A percentile compares a stretch with the other conserved stretches of the same genome.
These are phyloP conservation scores for Corydoras maculifer DNA, from an alignment of 2,113 vertebrate genomes.

Conservation along the genomic window DNA sequence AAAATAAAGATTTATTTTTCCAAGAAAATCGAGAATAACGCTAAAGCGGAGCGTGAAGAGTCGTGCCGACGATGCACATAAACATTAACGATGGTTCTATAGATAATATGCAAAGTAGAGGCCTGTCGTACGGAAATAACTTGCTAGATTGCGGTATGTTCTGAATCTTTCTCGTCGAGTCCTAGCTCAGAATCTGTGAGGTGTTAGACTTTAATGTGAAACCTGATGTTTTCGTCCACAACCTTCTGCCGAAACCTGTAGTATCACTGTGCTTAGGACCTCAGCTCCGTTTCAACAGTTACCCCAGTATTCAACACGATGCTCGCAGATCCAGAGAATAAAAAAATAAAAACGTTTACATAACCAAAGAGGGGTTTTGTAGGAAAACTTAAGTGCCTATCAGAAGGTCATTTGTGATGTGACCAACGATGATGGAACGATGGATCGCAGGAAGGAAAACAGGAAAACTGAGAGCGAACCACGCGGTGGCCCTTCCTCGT, in stretches of 20 bases:
- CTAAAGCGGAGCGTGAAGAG: conserved; percentile 15
- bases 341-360: conserved; percentile 27
- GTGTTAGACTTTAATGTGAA: conserved; percentile 36
- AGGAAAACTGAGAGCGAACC: neutral
- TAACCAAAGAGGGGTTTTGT: conserved; percentile 65
- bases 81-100: conserved; percentile 17
- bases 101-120: conserved; percentile 27
- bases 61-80: conserved; percentile 24
- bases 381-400: conserved; percentile 65
- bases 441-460: neutral
- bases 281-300: conserved; percentile 16
- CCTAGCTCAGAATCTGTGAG: conserved; percentile 36
- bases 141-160: neutral
- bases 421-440: neutral
- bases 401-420: conserved; percentile 32
- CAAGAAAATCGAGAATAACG: conserved; percentile 20
- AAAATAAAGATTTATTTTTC: conserved; percentile 43
- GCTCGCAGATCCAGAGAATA: conserved; percentile 1
- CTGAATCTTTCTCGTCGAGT: conserved; percentile 45
- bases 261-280: conserved; percentile 45
- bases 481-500: conserved; percentile 12
- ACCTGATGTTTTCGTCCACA: conserved; percentile 39
- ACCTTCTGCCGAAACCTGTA: conserved; percentile 38
- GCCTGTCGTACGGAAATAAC: conserved; percentile 18
- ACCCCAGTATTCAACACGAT: neutral